These are phyloP conservation scores for Ooceraea biroi DNA, from an alignment of 1,140 invertebrate species.

Conservation along the genomic window DNA sequence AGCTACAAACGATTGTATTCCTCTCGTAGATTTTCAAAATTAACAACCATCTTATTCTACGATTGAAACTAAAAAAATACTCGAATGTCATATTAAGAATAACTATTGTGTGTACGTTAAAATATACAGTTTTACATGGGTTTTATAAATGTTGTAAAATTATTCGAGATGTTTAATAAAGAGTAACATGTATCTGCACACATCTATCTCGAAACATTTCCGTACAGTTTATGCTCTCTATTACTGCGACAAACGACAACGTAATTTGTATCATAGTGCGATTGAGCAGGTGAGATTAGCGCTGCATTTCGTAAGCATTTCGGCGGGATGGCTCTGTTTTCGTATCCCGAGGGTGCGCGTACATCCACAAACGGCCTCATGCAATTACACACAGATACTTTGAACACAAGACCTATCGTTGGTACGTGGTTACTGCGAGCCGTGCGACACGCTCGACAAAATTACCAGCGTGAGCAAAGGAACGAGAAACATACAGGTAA, in stretches of 20 bases:
- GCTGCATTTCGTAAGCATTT: constrained; percentile 20
- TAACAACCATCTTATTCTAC: no score
- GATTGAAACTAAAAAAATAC: no score
- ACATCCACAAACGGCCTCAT: constrained; percentile 47
- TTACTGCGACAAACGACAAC: constrained; percentile 2
- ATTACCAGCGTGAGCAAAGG: constrained; percentile 33
- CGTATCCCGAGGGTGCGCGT: constrained; percentile 21
- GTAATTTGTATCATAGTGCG: neutral
- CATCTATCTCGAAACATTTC: constrained; percentile 5
- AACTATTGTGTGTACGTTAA: constrained; percentile 47
- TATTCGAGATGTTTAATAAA: neutral
- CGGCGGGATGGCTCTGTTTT: constrained; percentile 8
- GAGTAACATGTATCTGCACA: no score
- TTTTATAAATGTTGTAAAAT: neutral
- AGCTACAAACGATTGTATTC: neutral
- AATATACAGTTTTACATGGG: no score
- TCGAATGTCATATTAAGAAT: no score
- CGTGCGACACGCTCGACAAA: constrained; percentile 14
- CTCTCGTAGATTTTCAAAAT: constrained; percentile 4
- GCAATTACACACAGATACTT: constrained; percentile 67
- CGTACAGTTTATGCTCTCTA: neutral
- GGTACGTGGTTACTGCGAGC: constrained; percentile 57
- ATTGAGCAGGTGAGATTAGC: constrained; percentile 41
- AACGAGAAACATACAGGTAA: neutral
- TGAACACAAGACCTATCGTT: constrained; percentile 59